Evolutionary conservation across 2,888 invertebrate species (phyloP).

Genomic region (Reticulitermes lucifugus): DNA sequence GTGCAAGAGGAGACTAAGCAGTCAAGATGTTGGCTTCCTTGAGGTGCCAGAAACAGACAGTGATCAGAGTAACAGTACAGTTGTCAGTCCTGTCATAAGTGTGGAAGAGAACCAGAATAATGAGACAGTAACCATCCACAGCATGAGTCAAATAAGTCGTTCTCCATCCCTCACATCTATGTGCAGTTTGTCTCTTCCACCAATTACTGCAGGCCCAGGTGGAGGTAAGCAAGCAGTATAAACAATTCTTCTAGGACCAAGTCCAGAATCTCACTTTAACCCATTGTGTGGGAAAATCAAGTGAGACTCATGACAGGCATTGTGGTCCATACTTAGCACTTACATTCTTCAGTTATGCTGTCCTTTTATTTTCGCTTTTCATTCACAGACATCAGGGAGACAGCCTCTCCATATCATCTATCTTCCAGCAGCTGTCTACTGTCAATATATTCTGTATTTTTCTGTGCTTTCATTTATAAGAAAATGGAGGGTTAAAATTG

Average conservation of each 20-base stretch:
- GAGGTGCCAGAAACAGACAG: slow-evolving; percentile 26
- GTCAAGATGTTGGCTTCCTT: slow-evolving; percentile 1
- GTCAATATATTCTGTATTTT: no score
- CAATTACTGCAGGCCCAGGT: slow-evolving; percentile 11
- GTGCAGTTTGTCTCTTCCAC: slow-evolving; percentile 59
- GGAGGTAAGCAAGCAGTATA: slow-evolving; percentile 19
- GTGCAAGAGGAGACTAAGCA: not conserved
- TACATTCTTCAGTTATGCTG: no score
- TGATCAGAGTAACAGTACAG: not conserved
- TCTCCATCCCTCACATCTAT: slow-evolving; percentile 70
- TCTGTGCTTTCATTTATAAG: no score
- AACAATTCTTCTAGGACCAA: not conserved
- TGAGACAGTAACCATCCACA: not conserved
- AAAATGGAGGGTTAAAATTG: no score
- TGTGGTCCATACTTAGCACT: no score
- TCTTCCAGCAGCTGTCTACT: no score
- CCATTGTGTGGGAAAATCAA: no score
- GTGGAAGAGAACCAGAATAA: slow-evolving; percentile 40
- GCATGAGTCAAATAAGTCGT: slow-evolving; percentile 60
- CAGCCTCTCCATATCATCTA: no score
- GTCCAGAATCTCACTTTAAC: not conserved
- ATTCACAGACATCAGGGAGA: no score
- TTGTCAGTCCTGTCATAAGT: slow-evolving; percentile 37
- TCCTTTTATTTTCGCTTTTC: no score
- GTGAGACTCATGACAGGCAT: no score